A percentile compares a stretch with the other conserved stretches of the same genome.
These are phyloP conservation scores for Trematomus loennbergii DNA, from an alignment of 2,113 vertebrate species.

Conservation along the genomic window DNA sequence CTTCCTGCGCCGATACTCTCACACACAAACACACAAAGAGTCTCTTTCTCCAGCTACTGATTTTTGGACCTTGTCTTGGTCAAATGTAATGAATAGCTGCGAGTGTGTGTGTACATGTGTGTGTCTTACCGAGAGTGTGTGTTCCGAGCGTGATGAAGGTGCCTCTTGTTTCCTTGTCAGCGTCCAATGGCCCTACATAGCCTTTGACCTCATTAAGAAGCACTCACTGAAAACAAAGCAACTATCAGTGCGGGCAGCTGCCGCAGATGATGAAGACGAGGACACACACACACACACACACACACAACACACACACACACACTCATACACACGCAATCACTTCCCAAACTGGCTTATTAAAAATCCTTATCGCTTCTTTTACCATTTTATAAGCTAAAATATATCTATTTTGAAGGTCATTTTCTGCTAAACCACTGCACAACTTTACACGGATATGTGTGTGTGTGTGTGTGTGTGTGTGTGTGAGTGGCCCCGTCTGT, in stretches of 20 bases:
- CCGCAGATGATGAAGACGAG: conserved; percentile 62
- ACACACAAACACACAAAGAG: conserved; percentile 68
- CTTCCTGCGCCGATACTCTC: conserved; percentile 40
- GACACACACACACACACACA: conserved; percentile 18
- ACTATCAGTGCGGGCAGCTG: conserved; percentile 72
- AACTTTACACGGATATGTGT: not conserved
- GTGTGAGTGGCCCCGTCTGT: conserved; percentile 30
- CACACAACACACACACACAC: conserved; percentile 19
- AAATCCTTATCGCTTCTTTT: conserved; percentile 8
- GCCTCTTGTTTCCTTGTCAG: conserved; percentile 71
- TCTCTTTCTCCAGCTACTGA: conserved; percentile 74
- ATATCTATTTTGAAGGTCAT: conserved; percentile 4
- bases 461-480: conserved; percentile 17
- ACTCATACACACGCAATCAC: not conserved
- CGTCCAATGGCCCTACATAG: conserved; percentile 69
- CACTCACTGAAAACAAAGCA: conserved; percentile 78
- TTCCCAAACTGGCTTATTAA: not conserved
- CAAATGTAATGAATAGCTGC: conserved; percentile 79
- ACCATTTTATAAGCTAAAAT: not conserved
- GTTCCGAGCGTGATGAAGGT: conserved; percentile 61
- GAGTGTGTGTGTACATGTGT: conserved; percentile 42
- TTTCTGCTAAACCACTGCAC: not conserved
- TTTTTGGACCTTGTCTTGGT: conserved; percentile 77
- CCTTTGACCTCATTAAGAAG: conserved; percentile 83
- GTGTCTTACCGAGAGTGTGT: conserved; percentile 58